phyloP scores from a whole-genome alignment of 2,797 vertebrate species.

The Craterocephalus amniculus region DNA sequence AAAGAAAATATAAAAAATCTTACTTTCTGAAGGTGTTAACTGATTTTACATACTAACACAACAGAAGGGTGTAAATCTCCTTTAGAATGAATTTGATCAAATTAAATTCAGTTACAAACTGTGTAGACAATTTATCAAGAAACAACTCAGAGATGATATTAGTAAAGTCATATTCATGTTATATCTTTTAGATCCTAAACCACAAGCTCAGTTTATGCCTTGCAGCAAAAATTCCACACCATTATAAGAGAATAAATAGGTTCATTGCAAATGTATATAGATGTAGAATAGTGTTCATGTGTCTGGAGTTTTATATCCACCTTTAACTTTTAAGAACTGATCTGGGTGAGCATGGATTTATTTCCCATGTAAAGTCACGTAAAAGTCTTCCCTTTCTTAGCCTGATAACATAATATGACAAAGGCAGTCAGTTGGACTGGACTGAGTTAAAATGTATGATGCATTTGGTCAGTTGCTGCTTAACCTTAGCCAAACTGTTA shows the following conservation, averaged over 20 bases:
- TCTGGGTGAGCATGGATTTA: conserved; percentile 14
- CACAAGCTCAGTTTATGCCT: background rate
- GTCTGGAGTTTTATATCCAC: conserved; percentile 16
- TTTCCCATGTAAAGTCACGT: conserved; percentile 7
- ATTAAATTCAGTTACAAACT: too few relatives aligned
- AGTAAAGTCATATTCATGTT: conserved; percentile 20
- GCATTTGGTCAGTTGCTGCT: conserved; percentile 12
- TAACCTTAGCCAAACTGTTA: conserved; percentile 12
- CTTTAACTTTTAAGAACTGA: conserved; percentile 26
- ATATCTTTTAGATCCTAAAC: background rate
- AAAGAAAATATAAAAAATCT: too few relatives aligned
- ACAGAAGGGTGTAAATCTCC: too few relatives aligned
- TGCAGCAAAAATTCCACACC: background rate
- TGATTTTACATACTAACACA: too few relatives aligned
- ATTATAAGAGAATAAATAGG: background rate
- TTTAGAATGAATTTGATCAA: background rate
- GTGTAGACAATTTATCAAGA: too few relatives aligned
- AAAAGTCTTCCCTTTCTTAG: background rate
- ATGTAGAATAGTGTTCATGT: background rate
- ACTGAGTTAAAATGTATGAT: background rate
- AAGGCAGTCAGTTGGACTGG: conserved; percentile 8
- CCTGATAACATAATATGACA: background rate
- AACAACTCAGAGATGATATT: background rate
- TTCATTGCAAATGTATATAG: conserved; percentile 17
- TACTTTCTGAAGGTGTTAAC: too few relatives aligned